Percentiles rank a stretch among this genome's conserved stretches.
These are phyloP conservation scores for Didymodactylos carnosus DNA, from an alignment of 2,888 invertebrate species.

Conservation along the genomic window DNA sequence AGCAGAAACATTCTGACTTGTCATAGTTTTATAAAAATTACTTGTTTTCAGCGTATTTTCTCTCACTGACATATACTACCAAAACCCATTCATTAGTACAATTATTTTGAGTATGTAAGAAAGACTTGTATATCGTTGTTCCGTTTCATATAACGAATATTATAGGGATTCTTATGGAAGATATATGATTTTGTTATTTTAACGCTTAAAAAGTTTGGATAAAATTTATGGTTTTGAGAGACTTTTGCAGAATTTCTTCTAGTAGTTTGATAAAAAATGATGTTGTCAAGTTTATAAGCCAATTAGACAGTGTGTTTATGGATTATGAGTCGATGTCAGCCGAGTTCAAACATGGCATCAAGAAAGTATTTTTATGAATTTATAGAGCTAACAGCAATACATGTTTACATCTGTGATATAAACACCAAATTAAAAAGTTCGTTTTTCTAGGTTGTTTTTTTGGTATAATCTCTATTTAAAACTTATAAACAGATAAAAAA, in stretches of 20 bases:
- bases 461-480: too few species aligned
- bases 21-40: too few species aligned
- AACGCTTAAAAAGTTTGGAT: conserved; percentile 37
- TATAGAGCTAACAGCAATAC: not conserved
- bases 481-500: too few species aligned
- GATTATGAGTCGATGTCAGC: not conserved
- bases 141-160: conserved; percentile 57
- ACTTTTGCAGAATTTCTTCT: conserved; percentile 28
- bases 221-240: conserved; percentile 32
- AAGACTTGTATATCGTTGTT: conserved; percentile 54
- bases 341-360: conserved; percentile 3
- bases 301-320: conserved; percentile 30
- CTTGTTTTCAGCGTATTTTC: too few species aligned
- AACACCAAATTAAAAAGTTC: conserved; percentile 11
- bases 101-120: conserved; percentile 70
- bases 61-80: too few species aligned
- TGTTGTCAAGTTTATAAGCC: too few species aligned
- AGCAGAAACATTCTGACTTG: too few species aligned
- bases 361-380: not conserved
- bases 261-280: too few species aligned
- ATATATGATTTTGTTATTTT: conserved; percentile 36
- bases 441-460: not conserved
- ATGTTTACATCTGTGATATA: conserved; percentile 9
- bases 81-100: too few species aligned
- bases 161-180: conserved; percentile 47